Base-by-base conservation (phyloP, 2,888 invertebrate species). In the Rhamphomyia laevipes region DNA sequence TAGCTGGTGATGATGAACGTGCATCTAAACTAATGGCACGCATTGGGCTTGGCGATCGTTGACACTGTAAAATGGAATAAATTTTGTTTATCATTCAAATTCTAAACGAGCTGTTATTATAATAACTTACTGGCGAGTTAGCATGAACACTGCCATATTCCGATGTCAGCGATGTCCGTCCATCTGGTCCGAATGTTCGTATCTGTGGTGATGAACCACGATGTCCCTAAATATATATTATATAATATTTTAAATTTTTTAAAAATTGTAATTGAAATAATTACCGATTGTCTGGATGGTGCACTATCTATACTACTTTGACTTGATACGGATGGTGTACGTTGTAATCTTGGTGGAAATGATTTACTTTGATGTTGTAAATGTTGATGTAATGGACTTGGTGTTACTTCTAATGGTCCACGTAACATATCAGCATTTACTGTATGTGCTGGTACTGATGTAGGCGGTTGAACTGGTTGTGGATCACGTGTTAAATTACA, bases 151-250 rank as follows among this genome's bases (percentile, higher is more conserved):
- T 54, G 48, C 57, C 55, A 56, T 59, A 63, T 49, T 70, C 70
- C 44, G 63, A 60, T 35, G 68, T 63, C 38, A 68, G 53, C 3
- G 81, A 78, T 16, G 73, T 73, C 44, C 84, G 79, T 1, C 87
- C 87, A 62, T 88, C 88, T 0, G 87, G 87, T 17, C 85, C 86
- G 60, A 84, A 87, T 0, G 88, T 85, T 55, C 87, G 78, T 57
- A 88, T 88, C 56, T 87, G 87, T 1, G 88, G 88, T 1, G 88
- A 88, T 0, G 86, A 86, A 9, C 86, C 86, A 38, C 87, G 82
- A 62, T 86, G 86, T 57, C 81, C 80, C 78, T 81, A 47, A 13
- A 13, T 21, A 21, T 15, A 17, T 21, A 6, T 5, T 21, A 18
- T 12, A 13, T 17, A 41, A 40, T 40, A 4, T 37, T 13, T 13